Base-by-base conservation (phyloP, 2,113 vertebrate genomes). In the Anarhynchus alexandrinus region DNA sequence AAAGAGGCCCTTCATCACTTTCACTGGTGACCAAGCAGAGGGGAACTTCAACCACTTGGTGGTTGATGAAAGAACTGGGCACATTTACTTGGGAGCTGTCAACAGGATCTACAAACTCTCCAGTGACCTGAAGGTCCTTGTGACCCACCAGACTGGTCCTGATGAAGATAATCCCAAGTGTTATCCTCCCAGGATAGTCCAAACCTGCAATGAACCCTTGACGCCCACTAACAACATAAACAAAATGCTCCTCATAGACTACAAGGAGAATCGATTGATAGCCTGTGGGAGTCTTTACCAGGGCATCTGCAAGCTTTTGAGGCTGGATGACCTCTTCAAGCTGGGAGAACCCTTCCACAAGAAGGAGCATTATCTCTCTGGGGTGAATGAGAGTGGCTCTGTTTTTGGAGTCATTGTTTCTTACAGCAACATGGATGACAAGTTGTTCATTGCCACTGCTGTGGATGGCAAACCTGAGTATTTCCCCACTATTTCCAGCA, bases 61-160 rank as follows among this genome's bases (percentile, higher is more conserved):
- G 61, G 99, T 99, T 96, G 99, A 99, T 2, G 98, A 98, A 95
- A 98, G 98, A 95, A 99, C 99, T 95, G 99, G 99, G 59, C 99
- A 99, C 49, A 99, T 99, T 95, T 99, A 99, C 93, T 42, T 99
- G 91, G 99, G 99, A 73, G 99, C 99, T 1, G 99, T 99, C 86
- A 99, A 99, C 95, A 98, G 99, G 97, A 99, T 99, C 97, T 99
- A 99, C 94, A 99, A 99, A 97, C 99, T 99, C 61, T 99, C 99
- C 85, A 98, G 98, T 7, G 98, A 97, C 91, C 97, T 99, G 92
- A 99, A 99, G 79, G 98, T 99, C 84, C 98, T 99, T 97, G 98
- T 99, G 87, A 99, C 98, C 22, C 99, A 99, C 38, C 98, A 99
- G 96, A 99, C 99, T 1, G 99, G 99, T 71, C 99, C 99, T 3